Evolutionary conservation across 2,113 vertebrate species (phyloP), one percentile per base, ranked within the genome.

Genomic region (Gila orcuttii): DNA sequence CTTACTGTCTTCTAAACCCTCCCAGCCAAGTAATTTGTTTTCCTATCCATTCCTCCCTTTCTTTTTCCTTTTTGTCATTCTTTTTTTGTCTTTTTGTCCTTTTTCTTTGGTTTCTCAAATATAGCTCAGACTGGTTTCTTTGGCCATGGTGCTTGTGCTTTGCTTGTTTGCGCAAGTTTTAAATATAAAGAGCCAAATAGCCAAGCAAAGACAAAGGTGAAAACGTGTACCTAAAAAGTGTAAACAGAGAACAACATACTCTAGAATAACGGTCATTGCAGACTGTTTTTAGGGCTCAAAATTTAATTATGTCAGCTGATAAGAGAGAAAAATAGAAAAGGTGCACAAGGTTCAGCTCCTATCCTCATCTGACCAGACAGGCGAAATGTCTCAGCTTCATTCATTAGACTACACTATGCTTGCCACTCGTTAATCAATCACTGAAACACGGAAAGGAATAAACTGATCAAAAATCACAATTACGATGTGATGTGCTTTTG

Each of bases 21-120:
- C 47, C 8, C 74, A 28, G 39, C 74, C 74, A 31, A 79, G 62
- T 73, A 64, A 86, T 88, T 66, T 88, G 87, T 86, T 86, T 88
- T 79, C 59, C 50, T n/a, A 23, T 39, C 62, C 47, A 39, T 71
- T 73, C 79, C 68, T 84, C 74, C 78, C 25, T 19, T 11, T 62
- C 28, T 25, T 69, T 36, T 85, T 82, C 66, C 28, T 73, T 55
- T 71, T 71, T 42, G 68, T 39, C 69, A 42, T 73, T 42, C 36
- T 23, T 73, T 80, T 87, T 76, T 55, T 77, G 60, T 69, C 47
- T 25, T 84, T 47, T 11, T 62, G 55, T 17, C 4, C 17, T 47
- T 42, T n/a, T 25, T 76, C 23, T 31, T n/a, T 86, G 64, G 52
- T 85, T 84, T 78, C 55, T 86, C 64, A 78, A 71, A 82, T 88